Percentiles rank a stretch among this genome's conserved stretches.
phyloP scores from a whole-genome alignment of 2,888 invertebrate species.

The Cyrtodaria siliqua region DNA sequence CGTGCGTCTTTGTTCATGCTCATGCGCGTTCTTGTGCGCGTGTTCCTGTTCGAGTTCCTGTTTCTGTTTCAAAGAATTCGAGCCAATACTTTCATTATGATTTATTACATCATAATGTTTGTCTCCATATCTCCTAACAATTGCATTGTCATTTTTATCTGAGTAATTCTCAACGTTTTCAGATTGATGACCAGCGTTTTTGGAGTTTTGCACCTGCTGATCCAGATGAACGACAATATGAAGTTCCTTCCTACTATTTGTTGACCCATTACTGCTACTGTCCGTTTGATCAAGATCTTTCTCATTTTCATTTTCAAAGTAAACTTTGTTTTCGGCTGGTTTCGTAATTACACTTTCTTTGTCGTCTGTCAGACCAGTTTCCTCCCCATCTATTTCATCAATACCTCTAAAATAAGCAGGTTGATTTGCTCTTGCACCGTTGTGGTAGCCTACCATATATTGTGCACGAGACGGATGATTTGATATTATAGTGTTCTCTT shows the following conservation, averaged over 20 bases:
- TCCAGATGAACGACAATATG: no score
- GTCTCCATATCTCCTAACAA: no score
- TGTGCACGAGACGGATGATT: background rate
- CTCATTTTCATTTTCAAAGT: constrained; percentile 1
- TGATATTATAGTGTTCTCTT: constrained; percentile 9
- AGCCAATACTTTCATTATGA: no score
- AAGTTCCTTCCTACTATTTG: no score
- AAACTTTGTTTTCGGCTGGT: no score
- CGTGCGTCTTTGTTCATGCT: background rate
- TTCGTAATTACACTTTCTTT: background rate
- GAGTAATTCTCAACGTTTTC: no score
- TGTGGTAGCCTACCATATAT: background rate
- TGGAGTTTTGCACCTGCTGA: no score
- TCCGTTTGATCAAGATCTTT: background rate
- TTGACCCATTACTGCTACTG: no score
- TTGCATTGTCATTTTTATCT: no score
- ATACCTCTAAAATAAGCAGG: background rate
- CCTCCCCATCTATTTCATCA: no score
- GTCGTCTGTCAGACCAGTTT: background rate
- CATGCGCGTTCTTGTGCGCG: background rate
- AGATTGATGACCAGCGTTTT: no score
- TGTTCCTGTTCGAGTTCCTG: background rate
- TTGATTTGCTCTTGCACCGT: background rate
- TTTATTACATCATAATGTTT: no score
- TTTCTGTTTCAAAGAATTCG: background rate